Percentiles rank a stretch among this genome's conserved stretches.
These are phyloP conservation scores for Drosophila lowei DNA, from an alignment of 1,140 invertebrate genomes.

Conservation along the genomic window DNA sequence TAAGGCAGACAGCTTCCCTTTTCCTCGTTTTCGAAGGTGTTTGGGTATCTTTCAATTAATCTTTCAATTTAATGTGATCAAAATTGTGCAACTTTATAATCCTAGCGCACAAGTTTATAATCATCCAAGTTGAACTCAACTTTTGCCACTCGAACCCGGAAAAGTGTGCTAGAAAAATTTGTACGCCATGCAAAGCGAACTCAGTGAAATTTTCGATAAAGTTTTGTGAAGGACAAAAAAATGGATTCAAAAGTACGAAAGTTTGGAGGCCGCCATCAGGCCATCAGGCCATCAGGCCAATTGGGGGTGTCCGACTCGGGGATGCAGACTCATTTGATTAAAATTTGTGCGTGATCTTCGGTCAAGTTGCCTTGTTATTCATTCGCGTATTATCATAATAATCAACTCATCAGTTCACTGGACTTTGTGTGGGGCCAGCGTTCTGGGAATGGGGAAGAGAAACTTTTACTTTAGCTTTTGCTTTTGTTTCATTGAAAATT, in stretches of 20 bases:
- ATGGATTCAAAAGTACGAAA: constrained; percentile 35
- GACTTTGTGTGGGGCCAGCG: not conserved
- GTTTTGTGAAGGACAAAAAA: constrained; percentile 15
- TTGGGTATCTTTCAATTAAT: constrained; percentile 48
- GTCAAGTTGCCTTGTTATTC: constrained; percentile 22
- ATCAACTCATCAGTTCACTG: constrained; percentile 35
- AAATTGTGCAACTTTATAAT: constrained; percentile 42
- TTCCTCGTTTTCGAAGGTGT: constrained; percentile 11
- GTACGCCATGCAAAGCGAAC: not conserved
- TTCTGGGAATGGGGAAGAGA: not conserved
- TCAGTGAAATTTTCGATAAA: constrained; percentile 21
- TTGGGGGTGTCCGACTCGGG: constrained; percentile 7
- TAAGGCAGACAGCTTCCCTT: constrained; percentile 7
- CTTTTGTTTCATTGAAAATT: constrained; percentile 24
- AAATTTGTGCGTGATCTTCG: constrained; percentile 24
- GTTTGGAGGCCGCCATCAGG: constrained; percentile 21
- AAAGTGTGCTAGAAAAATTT: constrained; percentile 15
- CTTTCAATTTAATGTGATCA: constrained; percentile 38
- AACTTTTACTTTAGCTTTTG: constrained; percentile 13
- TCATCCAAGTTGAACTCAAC: constrained; percentile 31
- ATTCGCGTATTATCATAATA: constrained; percentile 41
- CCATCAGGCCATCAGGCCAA: constrained; percentile 30
- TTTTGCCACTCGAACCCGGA: constrained; percentile 22
- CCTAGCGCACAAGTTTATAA: constrained; percentile 36
- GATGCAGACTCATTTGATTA: constrained; percentile 20